Percentiles rank a stretch among this genome's conserved stretches.
Evolutionary conservation across 2,113 vertebrate species (phyloP).

Genomic region (Ovis aries): ARS-UI_Ramb_v3.0 NC_056060.1:31879001-31879500

Average conservation of each 20-base stretch:
- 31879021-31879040: not conserved
- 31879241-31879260: not conserved
- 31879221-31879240: constrained; percentile 1
- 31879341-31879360: not conserved
- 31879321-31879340: not conserved
- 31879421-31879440: not conserved
- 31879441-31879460: not conserved
- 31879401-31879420: not conserved
- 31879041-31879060: constrained; percentile 12
- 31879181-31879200: not conserved
- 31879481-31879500: not conserved
- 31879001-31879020: not conserved
- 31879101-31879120: not conserved
- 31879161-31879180: constrained; percentile 26
- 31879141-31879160: not conserved
- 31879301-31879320: not conserved
- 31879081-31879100: not conserved
- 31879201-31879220: not conserved
- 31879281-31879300: not conserved
- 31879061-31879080: not conserved
- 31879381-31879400: not conserved
- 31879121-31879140: not conserved
- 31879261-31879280: not conserved
- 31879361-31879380: not conserved
- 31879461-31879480: not conserved